A percentile compares a stretch with the other conserved stretches of the same genome.
These are phyloP conservation scores for Chaetorhynchus papuensis DNA, from an alignment of 2,113 vertebrate species.

Conservation along the genomic window DNA sequence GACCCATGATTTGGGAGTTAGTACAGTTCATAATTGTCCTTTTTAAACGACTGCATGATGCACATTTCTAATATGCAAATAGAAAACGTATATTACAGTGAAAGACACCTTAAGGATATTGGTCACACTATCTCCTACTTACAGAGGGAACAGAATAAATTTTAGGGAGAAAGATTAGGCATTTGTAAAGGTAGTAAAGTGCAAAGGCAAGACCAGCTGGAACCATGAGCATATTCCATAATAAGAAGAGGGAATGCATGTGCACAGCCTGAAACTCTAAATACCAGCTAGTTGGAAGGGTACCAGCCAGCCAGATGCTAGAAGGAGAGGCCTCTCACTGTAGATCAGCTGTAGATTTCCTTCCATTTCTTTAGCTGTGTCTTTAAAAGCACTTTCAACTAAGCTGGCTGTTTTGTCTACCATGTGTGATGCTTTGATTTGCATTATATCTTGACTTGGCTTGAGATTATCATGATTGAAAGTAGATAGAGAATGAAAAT, in stretches of 20 bases:
- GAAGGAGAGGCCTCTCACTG: neutral
- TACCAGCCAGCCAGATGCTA: neutral
- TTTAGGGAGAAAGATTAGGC: neutral
- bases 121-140: neutral
- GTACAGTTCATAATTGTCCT: neutral
- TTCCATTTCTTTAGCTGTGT: neutral
- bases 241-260: neutral
- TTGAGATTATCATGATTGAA: neutral
- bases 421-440: neutral
- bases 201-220: neutral
- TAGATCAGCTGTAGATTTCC: neutral
- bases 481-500: neutral
- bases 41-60: fast-evolving
- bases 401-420: neutral
- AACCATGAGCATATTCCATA: neutral
- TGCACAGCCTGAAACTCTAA: neutral
- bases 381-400: neutral
- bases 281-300: neutral
- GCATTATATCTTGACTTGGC: neutral
- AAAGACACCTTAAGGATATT: neutral
- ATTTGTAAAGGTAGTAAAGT: neutral
- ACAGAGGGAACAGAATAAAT: neutral
- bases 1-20: neutral
- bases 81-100: neutral
- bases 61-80: neutral